Conservation (phyloP, 2,113 vertebrate genomes). For the Semnornis frantzii region DNA sequence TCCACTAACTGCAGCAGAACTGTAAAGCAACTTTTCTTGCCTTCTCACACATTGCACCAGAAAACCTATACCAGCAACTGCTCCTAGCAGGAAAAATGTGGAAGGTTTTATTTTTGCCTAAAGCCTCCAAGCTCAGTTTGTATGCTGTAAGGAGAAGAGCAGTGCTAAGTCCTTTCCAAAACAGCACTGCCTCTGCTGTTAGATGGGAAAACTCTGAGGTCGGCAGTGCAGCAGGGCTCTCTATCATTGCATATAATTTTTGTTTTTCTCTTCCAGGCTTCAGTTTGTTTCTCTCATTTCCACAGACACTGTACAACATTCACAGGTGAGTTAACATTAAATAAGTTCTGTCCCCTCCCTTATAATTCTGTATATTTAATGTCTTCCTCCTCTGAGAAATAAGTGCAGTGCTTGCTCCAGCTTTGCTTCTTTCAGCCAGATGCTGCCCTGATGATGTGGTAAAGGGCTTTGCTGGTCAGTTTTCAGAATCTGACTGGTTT, state of each 20-base stretch:
- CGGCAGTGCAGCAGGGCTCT: background rate
- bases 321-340: slow-evolving; percentile 46
- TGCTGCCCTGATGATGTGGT: background rate
- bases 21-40: background rate
- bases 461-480: background rate
- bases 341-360: background rate
- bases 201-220: background rate
- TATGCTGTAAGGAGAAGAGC: background rate
- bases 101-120: background rate
- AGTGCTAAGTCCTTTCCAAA: background rate
- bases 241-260: background rate
- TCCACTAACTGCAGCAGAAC: background rate
- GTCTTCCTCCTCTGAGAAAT: background rate
- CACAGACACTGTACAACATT: slow-evolving; percentile 68
- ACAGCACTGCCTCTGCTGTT: background rate
- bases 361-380: background rate
- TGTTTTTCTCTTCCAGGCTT: slow-evolving; percentile 56
- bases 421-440: background rate
- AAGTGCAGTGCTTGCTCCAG: background rate
- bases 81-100: background rate
- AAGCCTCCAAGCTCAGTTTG: background rate
- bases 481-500: background rate
- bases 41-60: background rate
- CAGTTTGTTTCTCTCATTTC: slow-evolving; percentile 60
- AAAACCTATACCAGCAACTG: background rate